Percentiles rank a stretch among this genome's conserved stretches.
Evolutionary conservation across 2,797 vertebrate species (phyloP).

Genomic region (Arctocebus calabarensis): DNA sequence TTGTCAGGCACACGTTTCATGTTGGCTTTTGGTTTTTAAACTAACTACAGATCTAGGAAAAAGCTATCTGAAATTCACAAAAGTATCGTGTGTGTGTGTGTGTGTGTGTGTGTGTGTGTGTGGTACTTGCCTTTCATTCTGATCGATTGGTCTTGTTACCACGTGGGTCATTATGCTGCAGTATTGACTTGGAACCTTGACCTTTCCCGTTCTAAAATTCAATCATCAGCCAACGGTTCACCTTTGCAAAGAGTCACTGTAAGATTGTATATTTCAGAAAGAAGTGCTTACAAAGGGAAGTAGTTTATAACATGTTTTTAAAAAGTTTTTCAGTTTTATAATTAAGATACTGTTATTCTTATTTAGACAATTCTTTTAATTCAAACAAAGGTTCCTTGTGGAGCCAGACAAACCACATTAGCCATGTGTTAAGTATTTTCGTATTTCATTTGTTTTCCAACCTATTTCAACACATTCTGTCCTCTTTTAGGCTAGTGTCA

Average conservation of each 20-base stretch:
- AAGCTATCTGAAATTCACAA: conserved; percentile 79
- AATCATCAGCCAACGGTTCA: conserved; percentile 64
- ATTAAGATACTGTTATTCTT: conserved; percentile 14
- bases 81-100: conserved; percentile 57
- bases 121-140: conserved; percentile 82
- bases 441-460: conserved; percentile 17
- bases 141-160: conserved; percentile 79
- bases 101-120: conserved; percentile 69
- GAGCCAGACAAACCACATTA: conserved; percentile 27
- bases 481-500: conserved; percentile 34
- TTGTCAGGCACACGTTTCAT: conserved; percentile 78
- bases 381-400: conserved; percentile 36
- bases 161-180: conserved; percentile 72
- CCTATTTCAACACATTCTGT: not conserved
- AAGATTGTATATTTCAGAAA: conserved; percentile 36
- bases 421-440: not conserved
- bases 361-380: conserved; percentile 56
- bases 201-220: conserved; percentile 75
- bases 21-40: conserved; percentile 83
- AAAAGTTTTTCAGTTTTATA: conserved; percentile 23
- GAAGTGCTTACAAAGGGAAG: conserved; percentile 60
- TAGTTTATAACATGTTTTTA: not conserved
- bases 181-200: conserved; percentile 86
- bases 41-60: conserved; percentile 81
- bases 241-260: conserved; percentile 22